A percentile compares a stretch with the other conserved stretches of the same genome.
phyloP scores from a whole-genome alignment of 2,113 vertebrate species.

The Hemicordylus capensis region DNA sequence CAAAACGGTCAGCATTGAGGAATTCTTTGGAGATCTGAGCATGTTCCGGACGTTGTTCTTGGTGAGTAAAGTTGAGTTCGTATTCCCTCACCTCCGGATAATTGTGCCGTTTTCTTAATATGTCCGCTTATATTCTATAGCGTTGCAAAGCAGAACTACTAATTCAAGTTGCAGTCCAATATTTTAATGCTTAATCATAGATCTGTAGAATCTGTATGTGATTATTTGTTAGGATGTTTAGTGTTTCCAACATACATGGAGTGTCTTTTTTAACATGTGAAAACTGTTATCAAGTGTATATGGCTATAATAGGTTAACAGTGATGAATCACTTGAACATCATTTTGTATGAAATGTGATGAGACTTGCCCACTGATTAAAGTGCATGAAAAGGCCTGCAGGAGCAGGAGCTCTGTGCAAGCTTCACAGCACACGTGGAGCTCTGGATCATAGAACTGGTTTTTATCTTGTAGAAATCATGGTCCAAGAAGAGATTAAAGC shows the following conservation, averaged over 20 bases:
- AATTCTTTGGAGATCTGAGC: conserved; percentile 93
- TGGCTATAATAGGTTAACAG: not conserved
- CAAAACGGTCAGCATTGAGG: conserved; percentile 86
- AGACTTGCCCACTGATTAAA: too few relatives aligned
- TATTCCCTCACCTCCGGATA: not conserved
- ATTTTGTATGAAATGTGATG: too few relatives aligned
- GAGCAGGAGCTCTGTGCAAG: not conserved
- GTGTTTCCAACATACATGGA: not conserved
- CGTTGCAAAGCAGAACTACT: too few relatives aligned
- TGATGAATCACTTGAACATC: too few relatives aligned
- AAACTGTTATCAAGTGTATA: not conserved
- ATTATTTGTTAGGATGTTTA: not conserved
- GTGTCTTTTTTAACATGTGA: not conserved
- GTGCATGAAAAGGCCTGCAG: too few relatives aligned
- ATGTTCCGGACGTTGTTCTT: conserved; percentile 90
- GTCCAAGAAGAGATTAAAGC: not conserved
- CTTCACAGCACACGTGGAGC: not conserved
- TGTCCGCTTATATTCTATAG: not conserved
- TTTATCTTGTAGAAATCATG: not conserved
- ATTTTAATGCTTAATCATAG: too few relatives aligned
- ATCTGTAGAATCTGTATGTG: not conserved
- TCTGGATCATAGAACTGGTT: not conserved
- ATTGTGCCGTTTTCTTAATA: not conserved
- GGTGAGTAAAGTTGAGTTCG: conserved; percentile 80
- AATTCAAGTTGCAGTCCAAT: too few relatives aligned